Evolutionary conservation across 2,888 invertebrate genomes (phyloP), one percentile per base, ranked within the genome.

Genomic region (Luffia ferchaultella): DNA sequence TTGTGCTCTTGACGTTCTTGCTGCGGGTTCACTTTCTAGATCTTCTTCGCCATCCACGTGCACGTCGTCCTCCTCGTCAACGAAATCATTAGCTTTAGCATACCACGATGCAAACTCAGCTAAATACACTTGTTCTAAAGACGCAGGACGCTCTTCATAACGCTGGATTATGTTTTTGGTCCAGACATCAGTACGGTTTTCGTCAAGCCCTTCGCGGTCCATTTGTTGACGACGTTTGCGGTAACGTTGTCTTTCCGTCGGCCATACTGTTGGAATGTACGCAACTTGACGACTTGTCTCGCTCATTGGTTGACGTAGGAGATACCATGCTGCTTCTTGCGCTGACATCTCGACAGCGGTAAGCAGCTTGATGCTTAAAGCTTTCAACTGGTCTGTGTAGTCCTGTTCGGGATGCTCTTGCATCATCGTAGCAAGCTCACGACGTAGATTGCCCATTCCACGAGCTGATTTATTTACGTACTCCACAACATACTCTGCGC

Each of bases 231-330:
- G 56, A 58, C 55, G 54, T 53, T 61, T 64, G 53, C 61, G 58
- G 47, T 53, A 53, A 3, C 59, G 46, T 56, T 58, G 65, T 48
- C 76, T 19, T n/a, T n/a, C n/a, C n/a, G n/a, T n/a, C n/a, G n/a
- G n/a, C n/a, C n/a, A n/a, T n/a, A n/a, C n/a, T n/a, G 70, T 73
- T 30, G 67, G 63, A 2, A 73, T 73, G 58, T 64, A 68, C 46
- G 61, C 61, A 50, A 69, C 51, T 42, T 55, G 51, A 42, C 52
- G 45, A 5, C 65, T 67, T 51, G 61, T 48, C 56, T 59, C 61
- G 16, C 65, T 66, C 75, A 77, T 79, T 9, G 71, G 70, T 53
- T 72, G 61, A 20, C 73, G 58, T 45, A 79, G 53, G 1, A 79
- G 53, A 62, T 65, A 76, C 74, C 74, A 77, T 50, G 75, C 76